phyloP scores from a whole-genome alignment of 2,113 vertebrate genomes.

The Ceyx cyanopectus region DNA sequence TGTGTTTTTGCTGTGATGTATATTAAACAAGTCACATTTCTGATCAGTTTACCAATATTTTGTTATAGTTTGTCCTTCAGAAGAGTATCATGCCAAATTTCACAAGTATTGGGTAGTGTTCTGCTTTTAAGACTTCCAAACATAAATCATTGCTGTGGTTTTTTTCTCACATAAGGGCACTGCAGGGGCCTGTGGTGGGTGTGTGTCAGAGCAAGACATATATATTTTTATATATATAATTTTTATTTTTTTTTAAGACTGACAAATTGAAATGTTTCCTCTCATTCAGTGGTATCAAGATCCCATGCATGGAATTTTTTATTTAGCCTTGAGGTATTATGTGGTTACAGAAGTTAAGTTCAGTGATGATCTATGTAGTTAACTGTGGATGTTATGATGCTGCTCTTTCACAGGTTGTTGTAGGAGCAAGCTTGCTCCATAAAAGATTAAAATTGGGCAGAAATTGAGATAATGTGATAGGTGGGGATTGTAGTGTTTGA shows the following conservation, averaged over 20 bases:
- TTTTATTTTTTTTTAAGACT: not conserved
- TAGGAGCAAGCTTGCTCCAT: not conserved
- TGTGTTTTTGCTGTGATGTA: not conserved
- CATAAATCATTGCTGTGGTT: not conserved
- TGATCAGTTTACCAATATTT: not conserved
- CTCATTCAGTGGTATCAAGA: not conserved
- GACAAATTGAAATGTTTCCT: not conserved
- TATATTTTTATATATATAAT: not conserved
- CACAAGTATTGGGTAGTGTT: not conserved
- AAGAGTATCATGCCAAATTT: not conserved
- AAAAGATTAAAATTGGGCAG: not conserved
- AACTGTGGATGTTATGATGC: not conserved
- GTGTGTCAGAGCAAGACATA: not conserved
- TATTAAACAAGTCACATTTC: not conserved
- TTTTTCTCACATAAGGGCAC: not conserved
- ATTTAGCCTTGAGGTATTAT: not conserved
- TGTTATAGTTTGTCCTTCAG: not conserved
- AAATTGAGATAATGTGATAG: not conserved
- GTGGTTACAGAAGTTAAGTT: not conserved
- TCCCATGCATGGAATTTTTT: not conserved
- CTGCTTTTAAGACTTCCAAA: not conserved
- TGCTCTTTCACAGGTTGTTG: not conserved
- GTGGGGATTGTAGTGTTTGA: not conserved
- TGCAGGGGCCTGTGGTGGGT: too few species aligned
- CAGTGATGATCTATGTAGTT: not conserved